Percentiles rank a stretch among this genome's conserved stretches.
phyloP scores from a whole-genome alignment of 2,797 vertebrate genomes.

The Dipus sagitta region DNA sequence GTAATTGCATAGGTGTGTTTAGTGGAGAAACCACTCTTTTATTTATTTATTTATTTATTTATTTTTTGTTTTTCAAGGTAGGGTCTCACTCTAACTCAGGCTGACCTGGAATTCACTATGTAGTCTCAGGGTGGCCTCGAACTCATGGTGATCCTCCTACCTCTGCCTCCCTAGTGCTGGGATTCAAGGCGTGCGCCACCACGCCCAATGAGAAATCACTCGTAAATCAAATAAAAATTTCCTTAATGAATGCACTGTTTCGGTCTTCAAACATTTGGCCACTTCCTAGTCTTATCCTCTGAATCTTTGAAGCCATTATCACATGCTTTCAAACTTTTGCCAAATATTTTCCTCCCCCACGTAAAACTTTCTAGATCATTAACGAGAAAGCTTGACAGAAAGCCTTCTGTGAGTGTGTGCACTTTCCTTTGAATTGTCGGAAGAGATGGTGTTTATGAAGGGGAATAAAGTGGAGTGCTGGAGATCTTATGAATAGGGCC shows the following conservation, averaged over 20 bases:
- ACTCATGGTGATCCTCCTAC: no score
- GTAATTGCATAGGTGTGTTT: slow-evolving; percentile 17
- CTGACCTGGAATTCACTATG: no score
- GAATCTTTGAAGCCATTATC: slow-evolving; percentile 76
- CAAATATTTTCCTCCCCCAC: slow-evolving; percentile 65
- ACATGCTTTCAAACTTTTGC: slow-evolving; percentile 70
- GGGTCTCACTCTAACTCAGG: no score
- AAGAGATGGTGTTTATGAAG: slow-evolving; percentile 63
- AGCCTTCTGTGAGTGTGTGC: slow-evolving; percentile 31
- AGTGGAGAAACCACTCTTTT: slow-evolving; percentile 17
- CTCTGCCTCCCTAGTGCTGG: no score
- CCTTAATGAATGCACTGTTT: slow-evolving; percentile 71
- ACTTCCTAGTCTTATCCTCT: slow-evolving; percentile 74
- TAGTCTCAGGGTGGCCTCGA: no score
- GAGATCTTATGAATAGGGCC: slow-evolving; percentile 57
- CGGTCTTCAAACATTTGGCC: slow-evolving; percentile 72
- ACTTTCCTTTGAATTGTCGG: slow-evolving; percentile 63
- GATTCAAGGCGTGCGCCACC: no score
- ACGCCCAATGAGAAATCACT: no score
- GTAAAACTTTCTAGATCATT: slow-evolving; percentile 62
- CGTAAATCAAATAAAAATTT: slow-evolving; percentile 64
- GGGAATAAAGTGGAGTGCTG: slow-evolving; percentile 51
- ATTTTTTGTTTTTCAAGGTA: no score
- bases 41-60: no score
- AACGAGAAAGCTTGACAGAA: slow-evolving; percentile 68